Percentiles rank a stretch among this genome's conserved stretches.
phyloP scores from a whole-genome alignment of 2,797 vertebrate species.

The Brachymystax lenok region DNA sequence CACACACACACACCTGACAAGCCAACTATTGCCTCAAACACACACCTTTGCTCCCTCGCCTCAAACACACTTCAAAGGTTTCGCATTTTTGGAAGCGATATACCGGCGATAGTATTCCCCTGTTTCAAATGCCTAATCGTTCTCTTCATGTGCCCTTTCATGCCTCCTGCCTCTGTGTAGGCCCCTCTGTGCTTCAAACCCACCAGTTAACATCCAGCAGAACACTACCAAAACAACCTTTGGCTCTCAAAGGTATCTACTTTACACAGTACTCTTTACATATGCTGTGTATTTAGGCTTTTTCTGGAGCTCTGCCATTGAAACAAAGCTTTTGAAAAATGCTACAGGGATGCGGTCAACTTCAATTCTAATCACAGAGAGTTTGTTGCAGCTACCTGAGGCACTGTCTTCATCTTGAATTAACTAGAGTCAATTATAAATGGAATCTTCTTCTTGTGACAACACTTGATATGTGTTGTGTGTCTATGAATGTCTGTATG shows the following conservation, averaged over 20 bases:
- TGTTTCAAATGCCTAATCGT: constrained; percentile 67
- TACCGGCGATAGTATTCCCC: constrained; percentile 52
- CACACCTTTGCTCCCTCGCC: constrained; percentile 73
- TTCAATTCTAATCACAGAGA: not conserved
- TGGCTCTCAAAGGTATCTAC: constrained; percentile 48
- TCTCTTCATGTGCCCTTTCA: constrained; percentile 67
- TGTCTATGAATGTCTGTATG: constrained; percentile 1
- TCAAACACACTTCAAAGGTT: constrained; percentile 65
- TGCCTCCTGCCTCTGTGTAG: constrained; percentile 60
- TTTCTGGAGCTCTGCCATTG: constrained; percentile 3
- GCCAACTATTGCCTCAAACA: constrained; percentile 61
- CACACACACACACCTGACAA: constrained; percentile 16
- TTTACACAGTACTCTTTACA: constrained; percentile 36
- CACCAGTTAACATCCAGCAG: constrained; percentile 53
- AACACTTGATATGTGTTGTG: not conserved
- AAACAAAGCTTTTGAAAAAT: constrained; percentile 24
- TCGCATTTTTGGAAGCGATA: constrained; percentile 70
- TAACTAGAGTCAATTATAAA: not conserved
- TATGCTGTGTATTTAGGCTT: constrained; percentile 5
- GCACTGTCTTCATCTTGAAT: not conserved
- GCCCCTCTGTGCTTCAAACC: constrained; percentile 25
- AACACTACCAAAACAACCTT: constrained; percentile 53
- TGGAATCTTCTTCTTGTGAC: not conserved
- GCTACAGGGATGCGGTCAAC: not conserved
- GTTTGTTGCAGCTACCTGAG: not conserved